These are phyloP conservation scores for Sebastes vulpes DNA, from an alignment of 2,797 vertebrate species.

Conservation along the genomic window DNA sequence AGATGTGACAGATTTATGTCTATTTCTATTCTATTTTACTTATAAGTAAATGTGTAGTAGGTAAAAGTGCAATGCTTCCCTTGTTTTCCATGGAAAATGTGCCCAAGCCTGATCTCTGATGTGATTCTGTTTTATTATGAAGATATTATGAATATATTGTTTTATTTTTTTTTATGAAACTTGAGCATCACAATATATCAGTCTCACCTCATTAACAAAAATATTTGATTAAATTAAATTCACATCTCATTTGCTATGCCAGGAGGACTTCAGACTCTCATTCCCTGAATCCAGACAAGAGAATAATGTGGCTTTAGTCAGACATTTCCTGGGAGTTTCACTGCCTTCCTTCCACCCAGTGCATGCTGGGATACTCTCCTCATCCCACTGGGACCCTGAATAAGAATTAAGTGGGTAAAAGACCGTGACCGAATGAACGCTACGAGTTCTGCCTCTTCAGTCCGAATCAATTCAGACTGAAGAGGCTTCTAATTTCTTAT, in stretches of 20 bases:
- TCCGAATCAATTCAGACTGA: conserved; percentile 44
- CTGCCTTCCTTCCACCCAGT: neutral
- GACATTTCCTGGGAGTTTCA: conserved; percentile 13
- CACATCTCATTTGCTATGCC: neutral
- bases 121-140: neutral
- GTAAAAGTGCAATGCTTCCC: neutral
- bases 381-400: conserved; percentile 31
- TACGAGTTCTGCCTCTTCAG: conserved; percentile 24
- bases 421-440: conserved; percentile 32
- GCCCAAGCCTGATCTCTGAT: neutral
- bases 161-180: neutral
- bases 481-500: neutral
- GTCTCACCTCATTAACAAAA: neutral
- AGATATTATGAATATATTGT: neutral
- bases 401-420: conserved; percentile 36
- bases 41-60: neutral
- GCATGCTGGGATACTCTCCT: conserved; percentile 13
- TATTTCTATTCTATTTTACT: neutral
- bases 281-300: neutral
- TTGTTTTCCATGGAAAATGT: neutral
- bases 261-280: neutral
- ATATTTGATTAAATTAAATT: neutral
- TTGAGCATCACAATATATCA: neutral
- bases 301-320: neutral
- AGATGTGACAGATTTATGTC: neutral